A percentile compares a stretch with the other conserved stretches of the same genome.
Evolutionary conservation across 2,888 invertebrate genomes (phyloP).

Genomic region (Chaetogeoica ovagalla): DNA sequence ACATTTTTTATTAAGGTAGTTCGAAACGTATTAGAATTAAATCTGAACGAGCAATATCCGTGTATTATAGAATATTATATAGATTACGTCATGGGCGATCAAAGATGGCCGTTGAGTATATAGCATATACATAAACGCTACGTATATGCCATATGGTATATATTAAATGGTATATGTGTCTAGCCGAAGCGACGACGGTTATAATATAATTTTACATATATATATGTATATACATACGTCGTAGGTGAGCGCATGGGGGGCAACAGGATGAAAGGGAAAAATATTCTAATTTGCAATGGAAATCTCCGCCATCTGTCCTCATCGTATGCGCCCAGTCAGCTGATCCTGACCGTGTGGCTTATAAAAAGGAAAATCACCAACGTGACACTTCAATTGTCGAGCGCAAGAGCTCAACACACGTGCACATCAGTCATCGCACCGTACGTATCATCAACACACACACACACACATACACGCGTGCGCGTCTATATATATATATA

Average conservation of each 20-base stretch:
- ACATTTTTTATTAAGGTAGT: conserved; percentile 5
- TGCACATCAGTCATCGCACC: neutral
- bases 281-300: conserved; percentile 48
- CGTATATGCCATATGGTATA: neutral
- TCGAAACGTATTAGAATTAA: conserved; percentile 18
- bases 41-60: conserved; percentile 24
- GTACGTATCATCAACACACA: neutral
- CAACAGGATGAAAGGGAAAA: conserved; percentile 52
- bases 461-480: conserved; percentile 25
- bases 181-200: conserved; percentile 33
- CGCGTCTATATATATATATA: neutral
- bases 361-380: conserved; percentile 39
- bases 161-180: conserved; percentile 4
- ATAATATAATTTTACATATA: conserved; percentile 5
- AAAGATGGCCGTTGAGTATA: conserved; percentile 43
- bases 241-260: conserved; percentile 23
- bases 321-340: conserved; percentile 31
- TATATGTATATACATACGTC: neutral
- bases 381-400: conserved; percentile 41
- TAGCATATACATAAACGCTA: neutral
- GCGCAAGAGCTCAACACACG: conserved; percentile 50
- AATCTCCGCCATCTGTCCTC: conserved; percentile 31
- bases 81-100: conserved; percentile 44
- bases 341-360: conserved; percentile 34
- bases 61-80: neutral